phyloP scores from a whole-genome alignment of 2,888 invertebrate genomes.

The Dicyrtoma fusca region DNA sequence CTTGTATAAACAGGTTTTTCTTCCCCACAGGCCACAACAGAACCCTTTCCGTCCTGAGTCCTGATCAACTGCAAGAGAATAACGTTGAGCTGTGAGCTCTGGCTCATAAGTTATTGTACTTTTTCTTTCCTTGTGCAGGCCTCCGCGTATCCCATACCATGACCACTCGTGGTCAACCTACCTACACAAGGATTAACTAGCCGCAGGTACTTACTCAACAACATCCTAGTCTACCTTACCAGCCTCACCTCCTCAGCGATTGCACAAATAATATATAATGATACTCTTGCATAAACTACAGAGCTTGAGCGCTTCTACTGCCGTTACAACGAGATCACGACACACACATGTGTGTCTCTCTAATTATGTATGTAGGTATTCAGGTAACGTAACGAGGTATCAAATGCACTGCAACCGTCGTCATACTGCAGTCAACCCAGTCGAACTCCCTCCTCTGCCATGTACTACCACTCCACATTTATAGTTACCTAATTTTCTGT shows the following conservation, averaged over 20 bases:
- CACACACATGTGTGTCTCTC: no score
- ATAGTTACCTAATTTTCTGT: no score
- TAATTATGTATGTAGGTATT: no score
- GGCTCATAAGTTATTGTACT: no score
- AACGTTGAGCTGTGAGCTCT: background rate
- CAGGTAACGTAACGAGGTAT: no score
- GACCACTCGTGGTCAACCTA: conserved; percentile 23
- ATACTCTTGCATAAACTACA: conserved; percentile 19
- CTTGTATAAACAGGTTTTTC: conserved; percentile 23
- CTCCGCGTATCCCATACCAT: conserved; percentile 10
- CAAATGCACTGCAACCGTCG: no score
- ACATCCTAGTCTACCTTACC: no score
- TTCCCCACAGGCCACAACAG: conserved; percentile 32
- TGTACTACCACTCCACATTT: no score
- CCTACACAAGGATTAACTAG: conserved; percentile 20
- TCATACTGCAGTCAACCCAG: no score
- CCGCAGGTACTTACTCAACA: conserved; percentile 18
- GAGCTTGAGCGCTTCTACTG: no score
- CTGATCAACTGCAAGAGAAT: conserved; percentile 6
- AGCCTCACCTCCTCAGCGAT: background rate
- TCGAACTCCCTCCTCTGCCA: no score
- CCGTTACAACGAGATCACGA: no score
- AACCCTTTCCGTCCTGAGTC: conserved; percentile 21
- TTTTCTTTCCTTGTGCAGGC: conserved; percentile 9
- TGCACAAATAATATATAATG: conserved; percentile 18